These are phyloP conservation scores for Neoitamus cyanurus DNA, from an alignment of 2,888 invertebrate species.

Conservation along the genomic window DNA sequence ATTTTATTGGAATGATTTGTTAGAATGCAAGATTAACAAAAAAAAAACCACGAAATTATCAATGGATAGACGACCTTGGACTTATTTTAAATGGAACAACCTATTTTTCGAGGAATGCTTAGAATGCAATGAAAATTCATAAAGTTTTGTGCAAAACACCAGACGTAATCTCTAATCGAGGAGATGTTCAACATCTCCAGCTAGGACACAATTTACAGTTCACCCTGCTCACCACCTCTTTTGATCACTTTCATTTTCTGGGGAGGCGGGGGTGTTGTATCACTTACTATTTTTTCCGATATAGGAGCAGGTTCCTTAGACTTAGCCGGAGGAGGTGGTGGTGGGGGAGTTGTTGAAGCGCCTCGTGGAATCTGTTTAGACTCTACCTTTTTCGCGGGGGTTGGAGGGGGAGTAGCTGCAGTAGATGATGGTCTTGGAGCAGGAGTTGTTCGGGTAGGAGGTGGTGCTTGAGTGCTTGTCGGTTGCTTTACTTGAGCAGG, in stretches of 20 bases:
- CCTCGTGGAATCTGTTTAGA: background rate
- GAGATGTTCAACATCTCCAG: background rate
- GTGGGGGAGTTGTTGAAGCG: background rate
- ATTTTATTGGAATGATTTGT: background rate
- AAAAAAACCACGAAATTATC: background rate
- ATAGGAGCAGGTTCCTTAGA: conserved; percentile 67
- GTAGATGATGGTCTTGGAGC: conserved; percentile 48
- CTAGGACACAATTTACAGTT: conserved; percentile 58
- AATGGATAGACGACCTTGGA: background rate
- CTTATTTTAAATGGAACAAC: background rate
- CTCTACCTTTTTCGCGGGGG: background rate
- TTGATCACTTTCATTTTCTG: conserved; percentile 73
- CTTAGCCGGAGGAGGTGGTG: conserved; percentile 51
- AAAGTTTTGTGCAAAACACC: background rate
- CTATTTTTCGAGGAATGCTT: background rate
- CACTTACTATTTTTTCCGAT: conserved; percentile 69
- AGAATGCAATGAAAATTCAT: background rate
- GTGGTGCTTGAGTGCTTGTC: conserved; percentile 53
- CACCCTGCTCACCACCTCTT: conserved; percentile 68
- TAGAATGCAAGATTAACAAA: background rate
- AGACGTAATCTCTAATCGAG: background rate
- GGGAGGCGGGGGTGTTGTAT: conserved; percentile 69
- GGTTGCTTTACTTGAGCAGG: conserved; percentile 53
- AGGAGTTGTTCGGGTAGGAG: conserved; percentile 56
- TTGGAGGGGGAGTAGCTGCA: background rate